phyloP scores from a whole-genome alignment of 2,797 vertebrate species.

The Malacoctenus gilli region DNA sequence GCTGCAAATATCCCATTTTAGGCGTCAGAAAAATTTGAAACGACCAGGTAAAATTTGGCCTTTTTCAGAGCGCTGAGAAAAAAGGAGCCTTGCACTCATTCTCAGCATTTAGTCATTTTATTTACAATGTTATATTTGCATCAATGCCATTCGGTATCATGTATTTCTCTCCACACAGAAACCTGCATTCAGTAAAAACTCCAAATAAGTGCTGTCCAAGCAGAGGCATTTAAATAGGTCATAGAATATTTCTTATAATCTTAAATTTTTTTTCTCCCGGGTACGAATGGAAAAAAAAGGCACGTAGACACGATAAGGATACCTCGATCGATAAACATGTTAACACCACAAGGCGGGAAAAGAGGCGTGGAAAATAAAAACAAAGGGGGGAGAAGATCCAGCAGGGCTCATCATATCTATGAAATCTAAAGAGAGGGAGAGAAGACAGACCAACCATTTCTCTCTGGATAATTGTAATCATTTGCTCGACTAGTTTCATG shows the following conservation, averaged over 20 bases:
- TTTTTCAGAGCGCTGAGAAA: not conserved
- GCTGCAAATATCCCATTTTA: no score
- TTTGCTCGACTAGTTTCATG: conserved; percentile 41
- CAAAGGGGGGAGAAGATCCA: conserved; percentile 50
- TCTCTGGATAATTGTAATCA: conserved; percentile 33
- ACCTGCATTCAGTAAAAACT: conserved; percentile 47
- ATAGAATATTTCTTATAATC: conserved; percentile 56
- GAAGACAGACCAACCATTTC: conserved; percentile 48
- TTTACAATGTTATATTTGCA: conserved; percentile 79
- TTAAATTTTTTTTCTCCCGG: conserved; percentile 66
- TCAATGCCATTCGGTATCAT: conserved; percentile 51
- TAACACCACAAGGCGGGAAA: conserved; percentile 54
- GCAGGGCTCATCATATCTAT: conserved; percentile 40
- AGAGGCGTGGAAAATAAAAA: conserved; percentile 43
- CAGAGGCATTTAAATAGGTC: conserved; percentile 69
- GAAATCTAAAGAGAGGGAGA: conserved; percentile 55
- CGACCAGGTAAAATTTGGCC: no score
- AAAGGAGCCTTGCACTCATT: not conserved
- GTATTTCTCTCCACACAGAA: conserved; percentile 46
- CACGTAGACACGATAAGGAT: conserved; percentile 64
- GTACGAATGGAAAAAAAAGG: conserved; percentile 75
- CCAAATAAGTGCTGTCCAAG: conserved; percentile 60
- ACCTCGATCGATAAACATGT: conserved; percentile 41
- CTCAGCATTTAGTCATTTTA: conserved; percentile 74
- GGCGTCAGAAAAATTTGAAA: no score